Conservation (phyloP, 1,140 invertebrate species). For the Zaprionus capensis region DNA sequence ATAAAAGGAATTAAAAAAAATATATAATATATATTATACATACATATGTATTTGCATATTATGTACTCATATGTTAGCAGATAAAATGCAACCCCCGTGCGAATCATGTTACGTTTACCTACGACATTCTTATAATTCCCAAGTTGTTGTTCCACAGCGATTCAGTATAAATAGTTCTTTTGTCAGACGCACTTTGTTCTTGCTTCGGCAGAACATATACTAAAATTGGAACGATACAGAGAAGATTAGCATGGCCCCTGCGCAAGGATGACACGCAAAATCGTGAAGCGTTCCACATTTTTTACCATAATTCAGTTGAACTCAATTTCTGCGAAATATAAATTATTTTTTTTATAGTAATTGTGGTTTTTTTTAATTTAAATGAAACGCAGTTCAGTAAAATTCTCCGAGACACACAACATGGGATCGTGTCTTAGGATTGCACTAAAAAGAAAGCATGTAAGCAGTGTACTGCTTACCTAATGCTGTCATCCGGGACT, state of each 20-base stretch:
- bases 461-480: too few relatives aligned
- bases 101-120: not conserved
- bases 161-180: not conserved
- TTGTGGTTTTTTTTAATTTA: too few relatives aligned
- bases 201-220: conserved; percentile 91
- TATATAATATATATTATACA: not conserved
- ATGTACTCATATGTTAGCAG: not conserved
- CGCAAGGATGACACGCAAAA: conserved; percentile 96
- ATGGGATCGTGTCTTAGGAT: too few relatives aligned
- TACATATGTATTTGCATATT: not conserved
- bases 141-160: not conserved
- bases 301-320: conserved; percentile 64
- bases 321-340: too few relatives aligned
- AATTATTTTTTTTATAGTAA: too few relatives aligned
- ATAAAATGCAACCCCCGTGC: conserved; percentile 4
- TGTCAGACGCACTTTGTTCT: conserved; percentile 84
- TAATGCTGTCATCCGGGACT: too few relatives aligned
- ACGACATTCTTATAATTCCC: conserved; percentile 13
- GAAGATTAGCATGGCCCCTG: conserved; percentile 96
- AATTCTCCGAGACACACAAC: too few relatives aligned
- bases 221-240: conserved; percentile 95
- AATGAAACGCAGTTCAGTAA: too few relatives aligned
- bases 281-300: conserved; percentile 93
- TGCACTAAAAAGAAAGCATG: too few relatives aligned
- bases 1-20: not conserved